Conservation (phyloP, 2,797 vertebrate genomes). For the Epinephelus coioides region DNA sequence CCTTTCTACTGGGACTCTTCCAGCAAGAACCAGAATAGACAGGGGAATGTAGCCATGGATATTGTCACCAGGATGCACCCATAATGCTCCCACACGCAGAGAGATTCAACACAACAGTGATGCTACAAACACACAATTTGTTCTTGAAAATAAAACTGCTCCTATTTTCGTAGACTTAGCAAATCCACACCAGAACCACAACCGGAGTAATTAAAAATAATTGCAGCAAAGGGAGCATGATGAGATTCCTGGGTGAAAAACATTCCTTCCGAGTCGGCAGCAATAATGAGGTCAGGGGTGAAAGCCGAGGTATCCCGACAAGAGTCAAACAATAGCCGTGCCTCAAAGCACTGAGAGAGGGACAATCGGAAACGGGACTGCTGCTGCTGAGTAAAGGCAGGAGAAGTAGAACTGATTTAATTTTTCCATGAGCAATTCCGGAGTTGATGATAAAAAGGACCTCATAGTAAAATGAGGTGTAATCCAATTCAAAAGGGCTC, state of each 20-base stretch:
- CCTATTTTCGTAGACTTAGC: slow-evolving; percentile 18
- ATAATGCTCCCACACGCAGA: slow-evolving; percentile 33
- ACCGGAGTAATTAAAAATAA: slow-evolving; percentile 47
- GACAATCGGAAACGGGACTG: slow-evolving; percentile 1
- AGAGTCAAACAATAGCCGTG: slow-evolving; percentile 30
- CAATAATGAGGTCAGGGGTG: slow-evolving; percentile 48
- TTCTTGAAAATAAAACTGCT: slow-evolving; percentile 24
- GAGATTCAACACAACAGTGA: slow-evolving; percentile 44
- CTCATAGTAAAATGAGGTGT: slow-evolving; percentile 52
- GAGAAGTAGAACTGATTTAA: neutral
- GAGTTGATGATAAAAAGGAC: slow-evolving; percentile 31
- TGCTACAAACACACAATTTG: slow-evolving; percentile 7
- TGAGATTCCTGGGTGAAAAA: slow-evolving; percentile 36
- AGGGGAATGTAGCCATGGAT: slow-evolving; percentile 69
- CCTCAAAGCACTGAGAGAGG: neutral
- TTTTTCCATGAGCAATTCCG: slow-evolving; percentile 9
- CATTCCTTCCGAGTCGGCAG: slow-evolving; percentile 24
- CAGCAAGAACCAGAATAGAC: slow-evolving; percentile 60
- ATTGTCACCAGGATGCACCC: slow-evolving; percentile 58
- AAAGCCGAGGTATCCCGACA: slow-evolving; percentile 27
- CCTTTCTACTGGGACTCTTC: slow-evolving; percentile 58
- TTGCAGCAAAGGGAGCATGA: slow-evolving; percentile 24
- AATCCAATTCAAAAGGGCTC: slow-evolving; percentile 49
- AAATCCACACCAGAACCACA: slow-evolving; percentile 13
- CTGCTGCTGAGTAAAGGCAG: neutral